Percentiles rank a stretch among this genome's conserved stretches.
phyloP scores from a whole-genome alignment of 2,888 invertebrate species.

The Napeogenes sylphis region DNA sequence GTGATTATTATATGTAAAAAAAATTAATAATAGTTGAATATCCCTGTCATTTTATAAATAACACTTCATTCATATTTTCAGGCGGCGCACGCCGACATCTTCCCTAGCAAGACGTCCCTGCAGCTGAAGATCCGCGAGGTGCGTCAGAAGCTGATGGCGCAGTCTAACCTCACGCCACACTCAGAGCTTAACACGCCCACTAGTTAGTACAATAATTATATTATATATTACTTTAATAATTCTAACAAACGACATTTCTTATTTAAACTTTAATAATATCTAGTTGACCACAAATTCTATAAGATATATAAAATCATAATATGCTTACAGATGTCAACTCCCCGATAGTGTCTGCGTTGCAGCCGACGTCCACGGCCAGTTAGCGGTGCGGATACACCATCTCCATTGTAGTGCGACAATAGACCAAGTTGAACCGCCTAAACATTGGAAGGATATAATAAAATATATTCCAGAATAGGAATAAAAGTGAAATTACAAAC shows the following conservation, averaged over 20 bases:
- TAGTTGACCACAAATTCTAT: neutral
- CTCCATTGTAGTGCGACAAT: constrained; percentile 61
- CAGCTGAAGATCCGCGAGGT: constrained; percentile 99
- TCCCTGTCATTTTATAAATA: too few species aligned
- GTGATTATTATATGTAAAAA: too few species aligned
- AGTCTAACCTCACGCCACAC: constrained; percentile 84
- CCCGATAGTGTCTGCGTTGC: constrained; percentile 63
- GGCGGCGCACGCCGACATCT: constrained; percentile 92
- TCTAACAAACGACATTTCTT: too few species aligned
- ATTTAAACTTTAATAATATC: too few species aligned
- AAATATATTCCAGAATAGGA: neutral
- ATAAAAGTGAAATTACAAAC: neutral
- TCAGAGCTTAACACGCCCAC: constrained; percentile 78
- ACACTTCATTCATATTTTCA: constrained; percentile 51
- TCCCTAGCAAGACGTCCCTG: constrained; percentile 94
- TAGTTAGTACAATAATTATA: constrained; percentile 47
- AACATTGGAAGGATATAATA: neutral
- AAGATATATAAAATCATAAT: neutral
- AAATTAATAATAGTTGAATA: too few species aligned
- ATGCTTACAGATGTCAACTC: constrained; percentile 63
- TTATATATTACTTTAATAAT: too few species aligned
- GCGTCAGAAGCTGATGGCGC: constrained; percentile 94
- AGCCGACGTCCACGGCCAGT: constrained; percentile 74
- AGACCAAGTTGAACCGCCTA: constrained; percentile 17
- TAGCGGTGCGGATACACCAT: constrained; percentile 68